Evolutionary conservation across 2,113 vertebrate species (phyloP), one percentile per base, ranked within the genome.

Genomic region (Girardinichthys multiradiatus): DNA sequence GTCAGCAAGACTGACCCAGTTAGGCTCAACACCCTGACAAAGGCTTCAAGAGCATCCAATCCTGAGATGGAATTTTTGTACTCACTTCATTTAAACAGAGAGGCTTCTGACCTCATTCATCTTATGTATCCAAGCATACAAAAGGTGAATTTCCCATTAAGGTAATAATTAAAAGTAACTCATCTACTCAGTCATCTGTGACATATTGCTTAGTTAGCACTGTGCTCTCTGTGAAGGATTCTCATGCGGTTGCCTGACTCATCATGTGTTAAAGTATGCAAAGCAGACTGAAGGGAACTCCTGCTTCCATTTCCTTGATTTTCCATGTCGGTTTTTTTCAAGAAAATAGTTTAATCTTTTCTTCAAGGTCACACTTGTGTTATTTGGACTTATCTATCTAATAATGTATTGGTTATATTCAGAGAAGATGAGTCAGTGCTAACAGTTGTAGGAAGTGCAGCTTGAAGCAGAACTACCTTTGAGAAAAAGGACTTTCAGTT

Each of bases 141-240:
- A 80, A 89, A 87, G 83, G 74, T 82, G 80, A 26, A 78, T 71
- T 80, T 77, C 57, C 77, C 60, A 87, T 90, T 86, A 76, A 86
- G 86, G 86, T 79, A 72, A 69, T 84, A 87, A 90, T 90, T 87
- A 86, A 84, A 68, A 84, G 79, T 64, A 84, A 86, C 70, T 80
- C 83, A 78, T 82, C 74, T 86, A 87, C 77, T 84, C 86, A 84
- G 66, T 87, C 88, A 86, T 84, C 74, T 63, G 73, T 86, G 88
- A 86, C 88, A 89, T 80, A 86, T 82, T 78, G 79, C 79, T 75
- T 45, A 59, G 81, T 83, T 85, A 61, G 80, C 29, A 45, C 19
- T 65, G 79, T 28, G 30, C 64, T 61, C 42, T 57, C 64, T 79
- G 68, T 26, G 67, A 58, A 10, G 35, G 51, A 24, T 72, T 77